Evolutionary conservation across 2,113 vertebrate species (phyloP).

Genomic region (Amazona guildingii): DNA sequence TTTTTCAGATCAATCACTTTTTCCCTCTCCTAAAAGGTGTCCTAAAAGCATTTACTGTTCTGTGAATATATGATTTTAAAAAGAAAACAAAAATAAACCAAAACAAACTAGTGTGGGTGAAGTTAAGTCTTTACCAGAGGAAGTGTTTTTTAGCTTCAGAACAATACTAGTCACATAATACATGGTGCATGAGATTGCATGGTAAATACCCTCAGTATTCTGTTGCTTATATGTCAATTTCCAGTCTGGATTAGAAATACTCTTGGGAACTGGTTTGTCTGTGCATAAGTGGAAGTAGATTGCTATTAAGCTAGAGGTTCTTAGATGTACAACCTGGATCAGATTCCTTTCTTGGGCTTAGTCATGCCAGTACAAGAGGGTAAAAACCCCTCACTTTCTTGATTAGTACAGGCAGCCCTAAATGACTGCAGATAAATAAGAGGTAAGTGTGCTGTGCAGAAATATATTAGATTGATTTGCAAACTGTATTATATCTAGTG

Average conservation of each 20-base stretch:
- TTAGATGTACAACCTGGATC: background rate
- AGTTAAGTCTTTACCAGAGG: background rate
- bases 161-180: background rate
- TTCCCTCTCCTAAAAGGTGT: background rate
- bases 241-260: background rate
- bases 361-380: background rate
- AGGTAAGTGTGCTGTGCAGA: background rate
- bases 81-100: background rate
- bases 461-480: background rate
- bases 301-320: background rate
- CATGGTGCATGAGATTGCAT: background rate
- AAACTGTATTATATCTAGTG: background rate
- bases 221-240: background rate
- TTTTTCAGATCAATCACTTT: background rate
- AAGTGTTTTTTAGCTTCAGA: background rate
- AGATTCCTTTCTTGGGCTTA: background rate
- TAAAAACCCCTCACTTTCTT: background rate
- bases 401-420: background rate
- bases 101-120: background rate
- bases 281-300: background rate
- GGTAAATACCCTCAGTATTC: background rate
- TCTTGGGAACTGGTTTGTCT: background rate
- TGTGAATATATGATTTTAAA: background rate
- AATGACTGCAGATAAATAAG: background rate
- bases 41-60: background rate